These are phyloP conservation scores for Chironomus tepperi DNA, from an alignment of 1,140 invertebrate genomes.

Conservation along the genomic window DNA sequence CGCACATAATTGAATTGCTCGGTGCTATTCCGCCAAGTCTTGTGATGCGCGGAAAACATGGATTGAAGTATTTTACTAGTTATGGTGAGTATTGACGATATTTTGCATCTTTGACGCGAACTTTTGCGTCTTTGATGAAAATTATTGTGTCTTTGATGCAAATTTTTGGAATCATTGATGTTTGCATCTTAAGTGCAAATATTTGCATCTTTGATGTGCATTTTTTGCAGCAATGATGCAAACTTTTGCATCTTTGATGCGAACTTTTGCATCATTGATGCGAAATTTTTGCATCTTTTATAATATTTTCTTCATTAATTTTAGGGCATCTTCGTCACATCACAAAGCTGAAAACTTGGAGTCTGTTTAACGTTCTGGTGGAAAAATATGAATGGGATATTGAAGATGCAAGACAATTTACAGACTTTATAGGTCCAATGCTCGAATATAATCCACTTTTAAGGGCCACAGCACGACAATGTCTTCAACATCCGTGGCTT, in stretches of 20 bases:
- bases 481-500: conserved; percentile 88
- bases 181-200: not conserved
- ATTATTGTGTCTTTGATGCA: not conserved
- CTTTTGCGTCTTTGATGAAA: too few species aligned
- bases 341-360: conserved; percentile 88
- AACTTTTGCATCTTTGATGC: not conserved
- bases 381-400: conserved; percentile 93
- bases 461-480: conserved; percentile 86
- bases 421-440: conserved; percentile 91
- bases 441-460: conserved; percentile 86
- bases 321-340: conserved; percentile 87
- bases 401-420: conserved; percentile 78
- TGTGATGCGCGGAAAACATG: conserved; percentile 38
- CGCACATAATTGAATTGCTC: conserved; percentile 95
- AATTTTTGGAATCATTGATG: too few species aligned
- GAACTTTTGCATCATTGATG: not conserved
- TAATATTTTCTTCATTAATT: conserved; percentile 56
- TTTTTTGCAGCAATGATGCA: not conserved
- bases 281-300: not conserved
- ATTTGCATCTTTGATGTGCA: not conserved
- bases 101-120: not conserved
- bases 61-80: conserved; percentile 39
- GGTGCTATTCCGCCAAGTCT: conserved; percentile 75
- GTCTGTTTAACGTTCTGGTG: conserved; percentile 78
- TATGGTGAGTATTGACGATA: conserved; percentile 31